Evolutionary conservation across 2,888 invertebrate genomes (phyloP).

Genomic region (Serripes groenlandicus): DNA sequence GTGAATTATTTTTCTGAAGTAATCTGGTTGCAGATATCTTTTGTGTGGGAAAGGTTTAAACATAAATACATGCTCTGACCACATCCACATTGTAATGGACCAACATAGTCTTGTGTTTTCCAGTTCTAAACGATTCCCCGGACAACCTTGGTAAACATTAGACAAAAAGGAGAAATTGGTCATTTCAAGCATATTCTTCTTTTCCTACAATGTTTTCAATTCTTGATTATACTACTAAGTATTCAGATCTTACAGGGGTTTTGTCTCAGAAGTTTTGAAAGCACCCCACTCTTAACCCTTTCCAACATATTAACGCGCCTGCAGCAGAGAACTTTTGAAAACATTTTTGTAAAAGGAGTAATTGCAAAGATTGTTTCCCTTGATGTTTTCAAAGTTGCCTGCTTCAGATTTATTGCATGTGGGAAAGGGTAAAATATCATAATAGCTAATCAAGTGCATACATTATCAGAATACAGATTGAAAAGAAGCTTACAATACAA

Average conservation of each 20-base stretch:
- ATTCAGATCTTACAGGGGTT: too few relatives aligned
- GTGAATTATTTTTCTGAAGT: too few relatives aligned
- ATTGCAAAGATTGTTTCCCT: constrained; percentile 15
- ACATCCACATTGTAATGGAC: background rate
- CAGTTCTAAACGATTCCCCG: background rate
- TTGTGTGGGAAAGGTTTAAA: too few relatives aligned
- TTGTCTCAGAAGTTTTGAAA: too few relatives aligned
- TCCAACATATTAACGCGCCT: background rate
- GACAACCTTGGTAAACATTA: background rate
- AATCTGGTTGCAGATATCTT: too few relatives aligned
- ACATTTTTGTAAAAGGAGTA: background rate
- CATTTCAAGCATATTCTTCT: background rate
- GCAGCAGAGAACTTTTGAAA: background rate
- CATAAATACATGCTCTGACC: background rate
- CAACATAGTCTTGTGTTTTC: background rate
- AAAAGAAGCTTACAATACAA: too few relatives aligned
- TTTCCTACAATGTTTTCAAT: constrained; percentile 5
- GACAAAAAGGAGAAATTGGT: background rate
- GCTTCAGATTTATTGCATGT: too few relatives aligned
- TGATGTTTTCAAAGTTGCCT: background rate
- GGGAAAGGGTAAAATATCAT: too few relatives aligned
- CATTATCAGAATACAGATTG: too few relatives aligned
- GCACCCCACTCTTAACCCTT: too few relatives aligned
- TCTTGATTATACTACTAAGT: too few relatives aligned
- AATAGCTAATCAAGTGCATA: too few relatives aligned